Evolutionary conservation across 2,888 invertebrate genomes (phyloP).

Genomic region (Rambutsinella grinnellia): DNA sequence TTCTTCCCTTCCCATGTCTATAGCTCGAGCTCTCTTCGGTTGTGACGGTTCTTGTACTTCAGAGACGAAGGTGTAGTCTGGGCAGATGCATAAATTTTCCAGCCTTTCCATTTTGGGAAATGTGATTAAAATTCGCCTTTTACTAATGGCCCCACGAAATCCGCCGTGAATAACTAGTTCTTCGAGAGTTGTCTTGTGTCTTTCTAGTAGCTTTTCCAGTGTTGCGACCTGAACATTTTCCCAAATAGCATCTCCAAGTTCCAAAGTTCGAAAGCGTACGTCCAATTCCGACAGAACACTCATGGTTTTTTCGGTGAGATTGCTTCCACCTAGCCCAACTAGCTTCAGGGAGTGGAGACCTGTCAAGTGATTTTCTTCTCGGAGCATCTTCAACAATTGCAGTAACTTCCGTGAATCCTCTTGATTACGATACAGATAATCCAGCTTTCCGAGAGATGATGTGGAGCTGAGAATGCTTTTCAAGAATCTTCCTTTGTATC

Average conservation of each 20-base stretch:
- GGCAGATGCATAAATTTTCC: constrained; percentile 47
- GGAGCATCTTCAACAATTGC: constrained; percentile 3
- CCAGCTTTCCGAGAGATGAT: constrained; percentile 19
- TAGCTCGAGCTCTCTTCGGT: constrained; percentile 37
- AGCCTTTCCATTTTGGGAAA: constrained; percentile 52
- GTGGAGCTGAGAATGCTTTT: constrained; percentile 28
- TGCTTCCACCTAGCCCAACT: constrained; percentile 22
- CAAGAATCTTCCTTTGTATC: constrained; percentile 4
- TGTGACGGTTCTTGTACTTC: constrained; percentile 45
- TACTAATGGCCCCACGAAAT: constrained; percentile 40
- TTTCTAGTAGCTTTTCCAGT: constrained; percentile 41
- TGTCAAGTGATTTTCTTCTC: not conserved
- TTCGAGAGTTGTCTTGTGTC: constrained; percentile 25
- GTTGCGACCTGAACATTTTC: constrained; percentile 45
- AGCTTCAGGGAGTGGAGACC: constrained; percentile 27
- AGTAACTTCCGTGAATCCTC: constrained; percentile 32
- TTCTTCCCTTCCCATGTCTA: constrained; percentile 27
- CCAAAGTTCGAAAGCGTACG: constrained; percentile 23
- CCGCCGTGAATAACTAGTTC: constrained; percentile 54
- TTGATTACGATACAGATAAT: constrained; percentile 31
- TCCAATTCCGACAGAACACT: not conserved
- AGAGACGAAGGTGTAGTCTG: constrained; percentile 51
- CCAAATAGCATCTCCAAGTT: constrained; percentile 58
- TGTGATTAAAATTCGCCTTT: constrained; percentile 34
- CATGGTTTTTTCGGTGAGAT: constrained; percentile 19